A percentile compares a stretch with the other conserved stretches of the same genome.
Evolutionary conservation across 2,113 vertebrate genomes (phyloP).

Genomic region (Notothenia rossii): DNA sequence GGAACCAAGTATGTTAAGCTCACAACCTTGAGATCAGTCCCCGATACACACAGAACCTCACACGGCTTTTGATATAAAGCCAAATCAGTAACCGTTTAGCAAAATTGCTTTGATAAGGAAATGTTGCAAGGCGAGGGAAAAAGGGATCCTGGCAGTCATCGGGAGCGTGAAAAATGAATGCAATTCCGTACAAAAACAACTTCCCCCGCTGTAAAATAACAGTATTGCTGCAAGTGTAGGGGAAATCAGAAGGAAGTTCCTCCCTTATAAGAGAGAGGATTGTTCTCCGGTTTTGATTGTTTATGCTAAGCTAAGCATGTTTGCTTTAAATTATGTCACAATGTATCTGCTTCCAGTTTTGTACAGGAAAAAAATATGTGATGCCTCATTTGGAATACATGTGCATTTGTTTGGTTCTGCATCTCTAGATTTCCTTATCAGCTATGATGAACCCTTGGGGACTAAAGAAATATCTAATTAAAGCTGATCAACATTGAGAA

Average conservation of each 20-base stretch:
- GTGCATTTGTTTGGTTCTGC: conserved; percentile 64
- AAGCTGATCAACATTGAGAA: conserved; percentile 46
- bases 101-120: conserved; percentile 78
- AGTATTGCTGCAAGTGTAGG: conserved; percentile 64
- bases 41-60: conserved; percentile 38
- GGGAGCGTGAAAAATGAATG: conserved; percentile 68
- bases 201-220: conserved; percentile 64
- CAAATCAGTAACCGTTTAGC: conserved; percentile 67
- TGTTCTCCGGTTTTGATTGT: conserved; percentile 74
- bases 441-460: conserved; percentile 27
- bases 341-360: conserved; percentile 61
- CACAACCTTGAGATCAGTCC: conserved; percentile 57
- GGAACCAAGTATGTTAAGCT: conserved; percentile 67
- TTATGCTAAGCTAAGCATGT: conserved; percentile 76
- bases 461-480: conserved; percentile 30
- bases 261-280: conserved; percentile 68
- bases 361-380: conserved; percentile 71
- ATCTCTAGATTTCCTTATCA: conserved; percentile 62
- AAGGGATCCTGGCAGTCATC: conserved; percentile 59
- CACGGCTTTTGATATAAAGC: conserved; percentile 61
- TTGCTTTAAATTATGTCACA: conserved; percentile 79
- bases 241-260: conserved; percentile 76
- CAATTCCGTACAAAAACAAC: conserved; percentile 69
- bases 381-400: conserved; percentile 64
- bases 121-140: conserved; percentile 61